Evolutionary conservation across 2,113 vertebrate species (phyloP).

Genomic region (Craseonycteris thonglongyai): DNA sequence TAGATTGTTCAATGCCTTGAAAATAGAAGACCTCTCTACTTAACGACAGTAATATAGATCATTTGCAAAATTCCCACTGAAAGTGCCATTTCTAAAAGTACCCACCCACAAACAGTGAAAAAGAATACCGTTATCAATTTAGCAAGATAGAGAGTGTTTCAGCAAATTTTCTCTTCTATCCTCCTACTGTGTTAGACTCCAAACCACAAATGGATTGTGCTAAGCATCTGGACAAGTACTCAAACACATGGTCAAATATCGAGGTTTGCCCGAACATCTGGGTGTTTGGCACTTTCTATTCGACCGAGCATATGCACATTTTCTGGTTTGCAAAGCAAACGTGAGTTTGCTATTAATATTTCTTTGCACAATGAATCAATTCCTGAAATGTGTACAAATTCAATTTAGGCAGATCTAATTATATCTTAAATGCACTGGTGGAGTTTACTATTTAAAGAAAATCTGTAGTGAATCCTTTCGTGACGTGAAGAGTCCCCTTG

Average conservation of each 20-base stretch:
- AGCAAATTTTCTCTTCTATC: not conserved
- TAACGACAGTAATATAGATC: not conserved
- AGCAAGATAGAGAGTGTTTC: not conserved
- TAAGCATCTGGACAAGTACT: not conserved
- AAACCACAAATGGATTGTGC: not conserved
- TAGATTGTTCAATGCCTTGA: not conserved
- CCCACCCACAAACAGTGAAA: not conserved
- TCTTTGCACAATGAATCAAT: not conserved
- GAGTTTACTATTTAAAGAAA: conserved; percentile 59
- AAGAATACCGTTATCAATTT: not conserved
- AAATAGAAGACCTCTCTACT: not conserved
- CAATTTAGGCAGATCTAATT: conserved; percentile 49
- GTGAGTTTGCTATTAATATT: not conserved
- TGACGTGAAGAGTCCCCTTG: conserved; percentile 20
- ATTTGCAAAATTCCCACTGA: not conserved
- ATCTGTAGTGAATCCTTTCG: conserved; percentile 35
- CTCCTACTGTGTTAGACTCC: not conserved
- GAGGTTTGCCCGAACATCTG: conserved; percentile 7
- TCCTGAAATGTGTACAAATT: conserved; percentile 39
- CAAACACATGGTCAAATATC: not conserved
- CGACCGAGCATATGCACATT: not conserved
- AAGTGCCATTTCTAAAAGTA: not conserved
- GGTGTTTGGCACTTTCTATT: not conserved
- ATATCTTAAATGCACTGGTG: conserved; percentile 38
- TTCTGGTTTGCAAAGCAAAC: conserved; percentile 22